These are phyloP conservation scores for Nomada fucata DNA, from an alignment of 2,888 invertebrate species.

Conservation along the genomic window DNA sequence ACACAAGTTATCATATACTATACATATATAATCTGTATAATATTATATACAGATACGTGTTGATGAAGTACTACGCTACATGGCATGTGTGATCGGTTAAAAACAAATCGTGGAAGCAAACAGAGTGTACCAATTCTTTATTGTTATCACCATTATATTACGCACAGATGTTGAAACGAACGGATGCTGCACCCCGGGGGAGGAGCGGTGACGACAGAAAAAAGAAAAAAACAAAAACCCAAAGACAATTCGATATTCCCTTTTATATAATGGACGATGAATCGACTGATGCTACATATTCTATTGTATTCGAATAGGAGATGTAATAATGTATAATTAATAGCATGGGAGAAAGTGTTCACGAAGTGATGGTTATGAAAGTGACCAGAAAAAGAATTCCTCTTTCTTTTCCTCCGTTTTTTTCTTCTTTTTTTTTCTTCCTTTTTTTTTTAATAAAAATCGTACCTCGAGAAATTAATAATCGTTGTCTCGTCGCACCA, in stretches of 20 bases:
- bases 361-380: slow-evolving; percentile 19
- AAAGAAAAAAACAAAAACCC: slow-evolving; percentile 12
- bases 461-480: too few species aligned
- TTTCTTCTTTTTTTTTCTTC: too few species aligned
- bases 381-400: slow-evolving; percentile 6
- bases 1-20: slow-evolving; percentile 62
- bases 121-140: slow-evolving; percentile 22
- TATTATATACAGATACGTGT: slow-evolving; percentile 39
- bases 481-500: too few species aligned
- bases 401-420: background rate
- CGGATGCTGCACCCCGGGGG: background rate
- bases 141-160: slow-evolving; percentile 21
- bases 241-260: slow-evolving; percentile 40
- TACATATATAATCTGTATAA: slow-evolving; percentile 44
- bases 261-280: background rate
- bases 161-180: slow-evolving; percentile 8
- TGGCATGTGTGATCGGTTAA: slow-evolving; percentile 24
- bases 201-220: background rate
- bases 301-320: background rate
- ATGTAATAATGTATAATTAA: background rate
- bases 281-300: background rate
- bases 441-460: too few species aligned
- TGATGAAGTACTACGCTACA: too few species aligned
- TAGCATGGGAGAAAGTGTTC: background rate
- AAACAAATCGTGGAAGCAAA: background rate